A percentile compares a stretch with the other conserved stretches of the same genome.
These are phyloP conservation scores for Drosophila lacertosa DNA, from an alignment of 1,140 invertebrate species.

Conservation along the genomic window DNA sequence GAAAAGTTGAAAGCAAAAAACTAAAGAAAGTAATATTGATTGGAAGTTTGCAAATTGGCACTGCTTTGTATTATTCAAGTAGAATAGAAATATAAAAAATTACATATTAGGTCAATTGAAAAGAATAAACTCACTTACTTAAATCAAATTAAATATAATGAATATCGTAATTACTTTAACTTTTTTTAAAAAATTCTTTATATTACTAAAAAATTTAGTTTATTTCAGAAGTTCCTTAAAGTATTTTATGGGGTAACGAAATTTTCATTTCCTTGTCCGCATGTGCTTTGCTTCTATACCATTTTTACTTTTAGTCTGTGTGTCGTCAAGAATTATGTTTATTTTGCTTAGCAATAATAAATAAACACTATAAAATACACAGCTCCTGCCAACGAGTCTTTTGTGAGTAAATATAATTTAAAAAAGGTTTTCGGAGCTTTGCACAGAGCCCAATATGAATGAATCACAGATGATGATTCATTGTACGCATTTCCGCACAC, in stretches of 20 bases:
- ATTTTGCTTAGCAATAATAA: background rate
- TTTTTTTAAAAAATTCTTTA: background rate
- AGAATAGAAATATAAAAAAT: too few species aligned
- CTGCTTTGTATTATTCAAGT: too few species aligned
- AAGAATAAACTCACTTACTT: too few species aligned
- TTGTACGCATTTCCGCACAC: slow-evolving; percentile 53
- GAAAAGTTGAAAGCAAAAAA: background rate
- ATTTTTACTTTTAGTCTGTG: background rate
- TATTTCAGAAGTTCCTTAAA: too few species aligned
- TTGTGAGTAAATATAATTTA: slow-evolving; percentile 3
- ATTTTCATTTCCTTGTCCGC: too few species aligned
- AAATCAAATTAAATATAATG: too few species aligned
- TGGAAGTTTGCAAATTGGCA: too few species aligned
- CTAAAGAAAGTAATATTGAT: background rate
- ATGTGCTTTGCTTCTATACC: background rate
- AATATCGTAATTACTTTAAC: background rate
- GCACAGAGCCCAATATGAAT: slow-evolving; percentile 4
- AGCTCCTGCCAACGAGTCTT: background rate
- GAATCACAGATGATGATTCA: slow-evolving; percentile 57
- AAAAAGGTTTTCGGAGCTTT: background rate
- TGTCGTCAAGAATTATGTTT: background rate
- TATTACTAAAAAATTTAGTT: too few species aligned
- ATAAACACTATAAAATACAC: background rate
- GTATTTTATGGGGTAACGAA: too few species aligned
- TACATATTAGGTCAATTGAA: too few species aligned